Conservation (phyloP, 2,888 invertebrate species). For the Heliconius erato region DNA sequence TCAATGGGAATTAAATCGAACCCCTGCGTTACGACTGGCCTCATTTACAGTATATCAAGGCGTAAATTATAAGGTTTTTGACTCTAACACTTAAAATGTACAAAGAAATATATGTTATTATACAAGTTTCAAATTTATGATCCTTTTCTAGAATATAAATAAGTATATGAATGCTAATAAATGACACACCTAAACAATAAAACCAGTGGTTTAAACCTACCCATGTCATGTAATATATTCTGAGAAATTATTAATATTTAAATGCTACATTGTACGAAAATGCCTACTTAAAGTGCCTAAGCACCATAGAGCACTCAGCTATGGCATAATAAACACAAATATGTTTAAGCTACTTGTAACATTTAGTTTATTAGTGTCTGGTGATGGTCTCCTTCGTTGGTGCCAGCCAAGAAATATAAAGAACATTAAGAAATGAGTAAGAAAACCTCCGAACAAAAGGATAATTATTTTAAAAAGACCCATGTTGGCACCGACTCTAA, state of each 20-base stretch:
- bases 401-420: too few species aligned
- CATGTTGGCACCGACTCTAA: too few species aligned
- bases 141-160: constrained; percentile 23
- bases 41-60: not conserved
- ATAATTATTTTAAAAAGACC: too few species aligned
- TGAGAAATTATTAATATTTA: not conserved
- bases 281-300: not conserved
- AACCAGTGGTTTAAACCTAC: constrained; percentile 13
- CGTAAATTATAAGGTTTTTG: constrained; percentile 29
- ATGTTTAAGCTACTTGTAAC: not conserved
- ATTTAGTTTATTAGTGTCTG: too few species aligned
- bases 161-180: not conserved
- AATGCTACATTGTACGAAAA: not conserved
- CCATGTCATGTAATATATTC: not conserved
- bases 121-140: constrained; percentile 26
- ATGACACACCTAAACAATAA: constrained; percentile 1
- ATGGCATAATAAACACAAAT: not conserved
- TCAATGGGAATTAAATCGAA: not conserved
- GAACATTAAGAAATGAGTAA: too few species aligned
- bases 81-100: constrained; percentile 13
- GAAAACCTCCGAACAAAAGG: too few species aligned
- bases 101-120: constrained; percentile 18
- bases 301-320: not conserved
- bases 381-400: too few species aligned
- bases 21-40: not conserved